phyloP scores from a whole-genome alignment of 2,113 vertebrate genomes.

The Pipra filicauda region DNA sequence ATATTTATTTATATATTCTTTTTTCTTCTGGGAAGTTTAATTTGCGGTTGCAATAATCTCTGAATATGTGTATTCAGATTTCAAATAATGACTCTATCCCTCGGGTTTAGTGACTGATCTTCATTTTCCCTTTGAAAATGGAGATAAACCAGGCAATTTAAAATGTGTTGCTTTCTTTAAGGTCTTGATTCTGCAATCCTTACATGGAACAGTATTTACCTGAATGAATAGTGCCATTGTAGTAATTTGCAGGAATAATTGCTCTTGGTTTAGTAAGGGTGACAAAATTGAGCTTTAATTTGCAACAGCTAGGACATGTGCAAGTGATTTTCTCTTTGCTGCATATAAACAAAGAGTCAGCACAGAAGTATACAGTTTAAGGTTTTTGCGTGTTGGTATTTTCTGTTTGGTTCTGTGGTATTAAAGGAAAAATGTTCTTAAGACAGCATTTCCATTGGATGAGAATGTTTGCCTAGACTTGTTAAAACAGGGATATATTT shows the following conservation, averaged over 20 bases:
- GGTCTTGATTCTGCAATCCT: background rate
- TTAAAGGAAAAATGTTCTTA: conserved; percentile 2
- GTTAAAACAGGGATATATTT: background rate
- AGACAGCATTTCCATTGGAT: background rate
- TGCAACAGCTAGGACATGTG: conserved; percentile 38
- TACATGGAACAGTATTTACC: conserved; percentile 3
- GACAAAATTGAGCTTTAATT: conserved; percentile 56
- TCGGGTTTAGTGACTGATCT: conserved; percentile 9
- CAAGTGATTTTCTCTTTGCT: conserved; percentile 56
- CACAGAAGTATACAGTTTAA: background rate
- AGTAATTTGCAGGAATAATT: conserved; percentile 43
- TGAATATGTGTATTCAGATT: background rate
- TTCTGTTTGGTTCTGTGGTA: conserved; percentile 1
- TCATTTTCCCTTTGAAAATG: conserved; percentile 21
- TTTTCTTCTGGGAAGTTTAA: background rate
- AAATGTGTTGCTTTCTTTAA: conserved; percentile 9
- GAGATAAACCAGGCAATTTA: background rate
- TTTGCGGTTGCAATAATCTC: background rate
- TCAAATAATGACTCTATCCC: background rate
- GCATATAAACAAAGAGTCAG: conserved; percentile 40
- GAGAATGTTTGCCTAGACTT: background rate
- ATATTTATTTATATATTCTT: background rate
- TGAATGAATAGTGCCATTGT: conserved; percentile 60
- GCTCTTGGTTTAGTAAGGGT: conserved; percentile 38
- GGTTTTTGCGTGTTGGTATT: background rate